Evolutionary conservation across 2,888 invertebrate species (phyloP), one percentile per base, ranked within the genome.

Genomic region (Drosophila bunnanda): DNA sequence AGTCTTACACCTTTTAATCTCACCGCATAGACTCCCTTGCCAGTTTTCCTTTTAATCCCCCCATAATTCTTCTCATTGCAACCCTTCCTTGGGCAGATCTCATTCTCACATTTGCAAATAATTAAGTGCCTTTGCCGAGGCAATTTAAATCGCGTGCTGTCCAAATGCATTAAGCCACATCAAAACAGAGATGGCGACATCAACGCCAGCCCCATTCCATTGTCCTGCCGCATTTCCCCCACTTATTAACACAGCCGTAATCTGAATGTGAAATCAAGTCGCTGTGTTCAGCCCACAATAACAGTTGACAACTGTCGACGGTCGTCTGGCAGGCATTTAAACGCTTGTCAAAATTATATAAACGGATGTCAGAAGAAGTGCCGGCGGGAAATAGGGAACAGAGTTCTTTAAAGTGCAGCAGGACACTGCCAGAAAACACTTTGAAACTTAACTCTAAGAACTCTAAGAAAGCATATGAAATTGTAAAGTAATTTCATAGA

Each of bases 301-400:
- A 73, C 78, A 86, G 83, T 86, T 86, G 83, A 84, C 87, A 84
- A 84, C 83, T 86, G 83, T 83, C 83, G 78, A 79, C 85, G 82
- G 59, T 60, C 59, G 74, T 77, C 77, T 79, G 85, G 57, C 74
- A 80, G 74, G 70, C 80, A 79, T 77, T 83, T 83, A 83, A 83
- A 77, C 72, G 87, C 79, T 86, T 84, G 87, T 84, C 83, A 86
- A 76, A 84, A 83, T 86, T 83, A 76, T 79, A 79, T 79, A 81
- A 86, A 64, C 83, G 79, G 79, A 72, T 75, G 87, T 79, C 87
- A 76, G 66, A 48, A 76, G 66, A 48, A 41, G 53, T 32, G 69
- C 60, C 39, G 52, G 52, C 55, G 50, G 32, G 55, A 55, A 44
- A 41, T 67, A 73, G 72, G 71, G 71, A 72, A 64, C 22, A 22